These are phyloP conservation scores for Synergus umbraculus DNA, from an alignment of 2,888 invertebrate species.

Conservation along the genomic window DNA sequence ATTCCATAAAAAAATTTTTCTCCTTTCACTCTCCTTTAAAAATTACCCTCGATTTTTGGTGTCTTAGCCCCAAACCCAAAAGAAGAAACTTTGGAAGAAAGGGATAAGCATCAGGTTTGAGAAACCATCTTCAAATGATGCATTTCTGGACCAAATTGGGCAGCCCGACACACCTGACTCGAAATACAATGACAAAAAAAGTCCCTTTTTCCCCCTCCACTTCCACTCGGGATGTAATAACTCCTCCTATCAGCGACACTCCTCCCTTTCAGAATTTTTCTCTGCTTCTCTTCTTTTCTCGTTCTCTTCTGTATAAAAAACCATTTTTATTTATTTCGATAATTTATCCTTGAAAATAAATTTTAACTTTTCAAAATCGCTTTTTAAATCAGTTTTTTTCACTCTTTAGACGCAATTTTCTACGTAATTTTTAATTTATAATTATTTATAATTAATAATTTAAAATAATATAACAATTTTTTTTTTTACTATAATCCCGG, in stretches of 20 bases:
- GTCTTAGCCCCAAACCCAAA: neutral
- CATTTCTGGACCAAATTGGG: neutral
- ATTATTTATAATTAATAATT: too few relatives aligned
- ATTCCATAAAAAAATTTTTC: too few relatives aligned
- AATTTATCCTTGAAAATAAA: too few relatives aligned
- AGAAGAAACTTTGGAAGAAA: neutral
- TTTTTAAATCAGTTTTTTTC: too few relatives aligned
- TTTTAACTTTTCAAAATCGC: too few relatives aligned
- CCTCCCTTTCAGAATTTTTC: neutral
- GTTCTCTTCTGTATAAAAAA: neutral
- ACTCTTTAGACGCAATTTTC: too few relatives aligned
- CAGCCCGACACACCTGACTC: neutral
- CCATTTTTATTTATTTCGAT: too few relatives aligned
- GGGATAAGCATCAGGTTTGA: conserved; percentile 4
- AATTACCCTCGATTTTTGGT: neutral
- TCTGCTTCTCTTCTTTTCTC: neutral
- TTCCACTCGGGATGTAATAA: too few relatives aligned
- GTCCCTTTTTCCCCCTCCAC: neutral
- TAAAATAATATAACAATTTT: too few relatives aligned
- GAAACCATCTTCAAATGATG: neutral
- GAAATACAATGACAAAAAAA: neutral
- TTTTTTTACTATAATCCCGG: too few relatives aligned
- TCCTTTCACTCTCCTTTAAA: too few relatives aligned
- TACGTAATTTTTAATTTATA: too few relatives aligned
- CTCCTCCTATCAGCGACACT: neutral